Evolutionary conservation across 2,888 invertebrate species (phyloP).

Genomic region (Microdon myrmicae): DNA sequence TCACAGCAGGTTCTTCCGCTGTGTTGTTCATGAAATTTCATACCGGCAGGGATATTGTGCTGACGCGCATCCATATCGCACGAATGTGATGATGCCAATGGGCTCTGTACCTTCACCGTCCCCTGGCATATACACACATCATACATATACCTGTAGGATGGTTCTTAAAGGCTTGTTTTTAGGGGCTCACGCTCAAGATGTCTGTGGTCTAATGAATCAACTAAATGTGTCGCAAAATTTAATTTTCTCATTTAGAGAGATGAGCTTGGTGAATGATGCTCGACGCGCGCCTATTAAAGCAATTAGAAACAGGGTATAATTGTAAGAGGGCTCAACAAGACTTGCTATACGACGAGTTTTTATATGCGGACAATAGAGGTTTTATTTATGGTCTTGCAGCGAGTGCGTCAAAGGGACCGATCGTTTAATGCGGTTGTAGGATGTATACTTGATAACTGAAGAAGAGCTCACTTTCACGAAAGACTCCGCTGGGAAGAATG

Average conservation of each 20-base stretch:
- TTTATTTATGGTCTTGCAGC: no score
- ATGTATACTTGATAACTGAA: no score
- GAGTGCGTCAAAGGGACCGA: no score
- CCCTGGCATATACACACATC: neutral
- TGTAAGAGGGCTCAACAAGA: no score
- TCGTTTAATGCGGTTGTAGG: no score
- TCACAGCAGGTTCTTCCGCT: constrained; percentile 52
- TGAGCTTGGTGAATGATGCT: constrained; percentile 16
- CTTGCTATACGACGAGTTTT: no score
- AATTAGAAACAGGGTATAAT: constrained; percentile 22
- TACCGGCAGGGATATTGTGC: constrained; percentile 13
- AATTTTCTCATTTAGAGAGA: constrained; percentile 29
- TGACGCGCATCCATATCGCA: constrained; percentile 43
- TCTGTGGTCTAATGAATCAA: constrained; percentile 6
- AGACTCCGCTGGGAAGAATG: no score
- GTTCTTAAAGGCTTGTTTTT: no score
- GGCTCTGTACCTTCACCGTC: constrained; percentile 10
- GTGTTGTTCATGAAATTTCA: constrained; percentile 33
- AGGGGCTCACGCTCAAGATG: no score
- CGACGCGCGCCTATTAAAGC: constrained; percentile 18
- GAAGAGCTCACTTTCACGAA: no score
- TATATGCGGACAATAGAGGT: no score
- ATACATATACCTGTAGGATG: neutral
- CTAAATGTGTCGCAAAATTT: constrained; percentile 50
- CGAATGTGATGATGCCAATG: constrained; percentile 38